Conservation (phyloP, 2,888 invertebrate genomes). For the Schrankia costaestrigalis region DNA sequence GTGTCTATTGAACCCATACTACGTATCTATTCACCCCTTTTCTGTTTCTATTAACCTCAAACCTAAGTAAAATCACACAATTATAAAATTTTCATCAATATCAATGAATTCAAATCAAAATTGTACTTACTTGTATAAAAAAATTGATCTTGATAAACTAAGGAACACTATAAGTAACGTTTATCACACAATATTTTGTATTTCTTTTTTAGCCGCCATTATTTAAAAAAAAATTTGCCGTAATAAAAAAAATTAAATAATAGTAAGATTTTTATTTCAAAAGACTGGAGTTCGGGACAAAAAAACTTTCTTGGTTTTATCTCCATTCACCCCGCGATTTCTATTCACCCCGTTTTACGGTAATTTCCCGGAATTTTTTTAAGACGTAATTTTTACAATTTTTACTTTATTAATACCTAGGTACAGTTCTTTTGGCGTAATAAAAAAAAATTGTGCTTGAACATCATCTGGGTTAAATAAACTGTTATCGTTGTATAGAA, state of each 20-base stretch:
- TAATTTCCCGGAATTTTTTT: too few species aligned
- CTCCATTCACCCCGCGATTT: constrained; percentile 1
- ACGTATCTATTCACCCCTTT: constrained; percentile 6
- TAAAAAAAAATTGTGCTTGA: too few species aligned
- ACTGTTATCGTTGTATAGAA: too few species aligned
- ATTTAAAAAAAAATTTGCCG: neutral
- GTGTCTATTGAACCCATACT: constrained; percentile 8
- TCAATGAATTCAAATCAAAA: constrained; percentile 3
- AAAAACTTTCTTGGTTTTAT: constrained; percentile 1
- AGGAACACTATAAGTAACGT: neutral
- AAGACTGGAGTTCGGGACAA: neutral
- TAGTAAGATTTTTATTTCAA: neutral
- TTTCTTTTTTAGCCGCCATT: neutral
- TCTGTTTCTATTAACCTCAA: constrained; percentile 6
- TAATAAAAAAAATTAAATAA: neutral
- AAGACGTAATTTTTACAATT: too few species aligned
- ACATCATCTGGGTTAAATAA: too few species aligned
- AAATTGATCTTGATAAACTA: constrained; percentile 1
- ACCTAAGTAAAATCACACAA: neutral
- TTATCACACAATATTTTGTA: neutral
- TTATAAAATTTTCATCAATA: neutral
- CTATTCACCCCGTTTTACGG: constrained; percentile 2
- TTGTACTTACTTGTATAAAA: constrained; percentile 1
- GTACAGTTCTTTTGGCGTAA: too few species aligned
- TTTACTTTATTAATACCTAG: too few species aligned